These are phyloP conservation scores for Anastrepha obliqua DNA, from an alignment of 1,140 invertebrate genomes.

Conservation along the genomic window DNA sequence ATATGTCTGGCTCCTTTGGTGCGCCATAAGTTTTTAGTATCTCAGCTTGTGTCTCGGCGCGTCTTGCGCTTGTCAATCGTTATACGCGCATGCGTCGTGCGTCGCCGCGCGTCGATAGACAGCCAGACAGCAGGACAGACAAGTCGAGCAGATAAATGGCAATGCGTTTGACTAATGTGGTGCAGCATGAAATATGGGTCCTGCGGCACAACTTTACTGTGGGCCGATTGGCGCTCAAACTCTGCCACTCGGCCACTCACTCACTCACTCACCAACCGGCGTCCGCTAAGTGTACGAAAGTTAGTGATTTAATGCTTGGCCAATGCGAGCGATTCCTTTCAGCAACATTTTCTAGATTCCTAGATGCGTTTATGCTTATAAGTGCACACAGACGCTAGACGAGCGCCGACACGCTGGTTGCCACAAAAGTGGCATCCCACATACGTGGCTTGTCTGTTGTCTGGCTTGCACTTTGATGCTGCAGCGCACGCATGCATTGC, in stretches of 20 bases:
- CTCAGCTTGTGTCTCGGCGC: neutral
- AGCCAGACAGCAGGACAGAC: neutral
- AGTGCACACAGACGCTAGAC: too few relatives aligned
- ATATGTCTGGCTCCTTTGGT: too few relatives aligned
- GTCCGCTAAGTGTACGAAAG: too few relatives aligned
- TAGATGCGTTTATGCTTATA: too few relatives aligned
- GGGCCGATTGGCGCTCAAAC: conserved; percentile 22
- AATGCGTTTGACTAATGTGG: conserved; percentile 49
- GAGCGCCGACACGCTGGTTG: too few relatives aligned
- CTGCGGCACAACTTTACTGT: conserved; percentile 20
- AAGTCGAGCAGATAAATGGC: conserved; percentile 21
- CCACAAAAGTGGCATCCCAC: too few relatives aligned
- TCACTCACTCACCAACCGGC: neutral
- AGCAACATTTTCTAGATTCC: neutral
- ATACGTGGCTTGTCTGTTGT: too few relatives aligned
- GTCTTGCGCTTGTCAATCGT: conserved; percentile 36
- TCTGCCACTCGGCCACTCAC: neutral
- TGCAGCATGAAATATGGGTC: conserved; percentile 43
- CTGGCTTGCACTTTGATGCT: too few relatives aligned
- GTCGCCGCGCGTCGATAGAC: neutral
- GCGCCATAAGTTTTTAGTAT: neutral
- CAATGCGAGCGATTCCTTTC: neutral
- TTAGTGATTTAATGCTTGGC: neutral
- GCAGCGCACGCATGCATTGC: neutral
- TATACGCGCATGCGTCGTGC: neutral